phyloP scores from a whole-genome alignment of 2,113 vertebrate genomes.

The Theropithecus gelada region DNA sequence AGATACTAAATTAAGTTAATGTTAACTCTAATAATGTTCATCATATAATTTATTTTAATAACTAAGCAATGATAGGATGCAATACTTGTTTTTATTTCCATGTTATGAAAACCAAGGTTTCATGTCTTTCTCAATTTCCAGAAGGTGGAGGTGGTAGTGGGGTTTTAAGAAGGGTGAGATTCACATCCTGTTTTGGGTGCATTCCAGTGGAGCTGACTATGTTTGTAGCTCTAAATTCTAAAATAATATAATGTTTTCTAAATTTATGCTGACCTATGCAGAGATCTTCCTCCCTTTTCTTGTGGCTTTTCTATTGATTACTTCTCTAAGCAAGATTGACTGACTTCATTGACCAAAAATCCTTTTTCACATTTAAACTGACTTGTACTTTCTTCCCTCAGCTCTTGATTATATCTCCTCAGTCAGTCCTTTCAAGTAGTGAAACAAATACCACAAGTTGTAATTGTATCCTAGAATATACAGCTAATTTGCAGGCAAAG shows the following conservation, averaged over 20 bases:
- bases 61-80: neutral
- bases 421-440: conserved; percentile 2
- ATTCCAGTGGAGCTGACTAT: neutral
- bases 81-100: neutral
- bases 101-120: neutral
- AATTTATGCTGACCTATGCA: neutral
- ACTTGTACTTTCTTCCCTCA: neutral
- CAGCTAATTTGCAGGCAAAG: conserved; percentile 23
- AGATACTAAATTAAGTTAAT: neutral
- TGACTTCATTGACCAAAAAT: neutral
- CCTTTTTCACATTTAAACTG: neutral
- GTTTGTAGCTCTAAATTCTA: neutral
- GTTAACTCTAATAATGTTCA: neutral
- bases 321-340: neutral
- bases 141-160: neutral
- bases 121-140: neutral
- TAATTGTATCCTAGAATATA: neutral
- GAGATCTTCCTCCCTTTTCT: neutral
- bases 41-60: conserved; percentile 8
- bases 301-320: neutral
- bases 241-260: conserved; percentile 35
- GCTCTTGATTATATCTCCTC: neutral
- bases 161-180: neutral
- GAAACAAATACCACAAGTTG: neutral
- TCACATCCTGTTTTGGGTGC: neutral